Base-by-base conservation (phyloP, 2,113 vertebrate genomes). In the Pollachius pollachius region DNA sequence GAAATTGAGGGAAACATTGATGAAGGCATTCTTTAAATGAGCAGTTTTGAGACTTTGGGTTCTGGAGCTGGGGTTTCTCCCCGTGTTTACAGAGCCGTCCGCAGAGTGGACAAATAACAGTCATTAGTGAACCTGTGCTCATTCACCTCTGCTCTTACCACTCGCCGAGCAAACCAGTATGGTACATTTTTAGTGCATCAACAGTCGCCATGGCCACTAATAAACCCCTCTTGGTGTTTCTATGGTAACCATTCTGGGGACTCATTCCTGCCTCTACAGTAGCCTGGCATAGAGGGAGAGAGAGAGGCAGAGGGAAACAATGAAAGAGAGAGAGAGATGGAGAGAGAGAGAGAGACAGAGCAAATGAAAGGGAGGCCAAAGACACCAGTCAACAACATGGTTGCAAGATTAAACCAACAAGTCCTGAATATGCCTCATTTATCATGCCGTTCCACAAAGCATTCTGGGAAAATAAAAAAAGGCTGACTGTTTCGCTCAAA, bases 221-320 rank as follows among this genome's bases (percentile, higher is more conserved):
- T 84, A 84, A 88, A 88, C 82, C 84, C 85, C 80, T 78, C 77
- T 73, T 74, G 62, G 80, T 80, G 91, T 93, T 88, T 82, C 85
- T 54, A 91, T 90, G 84, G 90, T 78, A 83, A 93, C 91, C 68
- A 79, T 77, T 84, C 78, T 18, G 80, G 77, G 74, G 81, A 89
- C 86, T 85, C 74, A 89, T 90, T 83, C 82, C 79, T 27, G 63
- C 78, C 65, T 56, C 81, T 71, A 73, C 67, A 80, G 82, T 83
- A 79, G 82, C 85, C 84, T 69, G 79, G 84, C 82, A 77, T 74
- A 73, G 69, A 82, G 9, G 74, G 69, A 81, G 77, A 69, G 34
- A 67, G 57, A 67, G 59, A 66, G 70, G 70, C 74, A 63, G 16
- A 78, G 77, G 79, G 67, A 58, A 52, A 67, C 41, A 48, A 48